Evolutionary conservation across 53 echinoderm and acorn worm genomes (phyloP).

Genomic region (Hippasteria phrygiana): DNA sequence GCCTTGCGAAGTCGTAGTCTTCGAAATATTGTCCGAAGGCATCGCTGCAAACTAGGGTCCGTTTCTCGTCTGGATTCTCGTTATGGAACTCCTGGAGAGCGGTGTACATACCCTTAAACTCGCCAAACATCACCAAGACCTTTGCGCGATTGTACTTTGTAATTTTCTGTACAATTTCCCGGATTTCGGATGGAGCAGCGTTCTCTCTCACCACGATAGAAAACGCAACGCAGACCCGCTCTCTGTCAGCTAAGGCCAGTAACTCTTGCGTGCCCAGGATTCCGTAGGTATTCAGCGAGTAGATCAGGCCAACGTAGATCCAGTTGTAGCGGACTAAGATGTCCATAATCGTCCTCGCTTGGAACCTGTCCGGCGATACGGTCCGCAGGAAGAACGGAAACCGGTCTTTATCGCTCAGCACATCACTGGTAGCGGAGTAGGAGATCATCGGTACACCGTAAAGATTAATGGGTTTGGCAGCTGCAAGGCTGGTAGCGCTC

Average conservation of each 20-base stretch:
- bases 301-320: constrained; percentile 46
- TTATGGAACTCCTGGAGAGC: neutral
- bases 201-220: neutral
- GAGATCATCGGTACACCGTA: constrained; percentile 46
- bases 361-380: constrained; percentile 59
- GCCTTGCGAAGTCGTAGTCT: neutral
- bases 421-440: constrained; percentile 55
- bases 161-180: neutral
- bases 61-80: neutral
- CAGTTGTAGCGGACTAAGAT: constrained; percentile 41
- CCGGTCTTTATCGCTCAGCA: constrained; percentile 59
- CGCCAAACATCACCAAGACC: constrained; percentile 49
- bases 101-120: neutral
- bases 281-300: constrained; percentile 40
- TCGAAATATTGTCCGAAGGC: neutral
- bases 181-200: constrained; percentile 7
- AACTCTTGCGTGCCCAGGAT: constrained; percentile 39
- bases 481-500: constrained; percentile 1
- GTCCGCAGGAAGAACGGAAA: constrained; percentile 61
- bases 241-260: constrained; percentile 6
- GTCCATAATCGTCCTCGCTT: constrained; percentile 54
- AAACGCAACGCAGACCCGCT: constrained; percentile 45
- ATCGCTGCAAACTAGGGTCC: neutral
- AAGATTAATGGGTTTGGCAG: constrained; percentile 13
- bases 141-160: neutral